phyloP scores from a whole-genome alignment of 2,888 invertebrate genomes.

The Aleiodes alternator region DNA sequence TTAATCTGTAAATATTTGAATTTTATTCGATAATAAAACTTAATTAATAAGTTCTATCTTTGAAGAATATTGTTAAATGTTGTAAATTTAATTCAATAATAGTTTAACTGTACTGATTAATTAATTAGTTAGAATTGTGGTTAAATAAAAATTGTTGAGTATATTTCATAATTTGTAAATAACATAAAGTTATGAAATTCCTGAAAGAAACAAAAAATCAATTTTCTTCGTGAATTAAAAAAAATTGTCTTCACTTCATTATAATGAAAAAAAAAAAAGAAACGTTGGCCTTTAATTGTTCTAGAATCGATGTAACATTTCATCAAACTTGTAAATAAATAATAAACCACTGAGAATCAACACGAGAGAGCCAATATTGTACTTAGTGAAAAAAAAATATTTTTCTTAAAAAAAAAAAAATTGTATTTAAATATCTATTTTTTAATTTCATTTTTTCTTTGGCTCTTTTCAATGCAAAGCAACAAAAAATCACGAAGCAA shows the following conservation, averaged over 20 bases:
- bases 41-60: neutral
- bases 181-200: conserved; percentile 4
- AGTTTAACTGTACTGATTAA: neutral
- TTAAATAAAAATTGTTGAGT: conserved; percentile 24
- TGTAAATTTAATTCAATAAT: conserved; percentile 24
- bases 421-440: neutral
- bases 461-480: too few relatives aligned
- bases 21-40: neutral
- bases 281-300: conserved; percentile 4
- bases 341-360: neutral
- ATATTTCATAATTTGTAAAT: conserved; percentile 23
- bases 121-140: neutral
- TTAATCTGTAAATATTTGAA: conserved; percentile 21
- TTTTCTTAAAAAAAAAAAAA: conserved; percentile 8
- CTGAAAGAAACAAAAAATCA: neutral
- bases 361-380: conserved; percentile 1
- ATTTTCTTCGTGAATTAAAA: conserved; percentile 3
- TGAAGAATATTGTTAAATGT: conserved; percentile 12
- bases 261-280: neutral
- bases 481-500: too few relatives aligned
- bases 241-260: conserved; percentile 20
- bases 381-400: conserved; percentile 4
- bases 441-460: neutral
- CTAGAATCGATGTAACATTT: conserved; percentile 14
- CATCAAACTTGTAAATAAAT: conserved; percentile 27